Evolutionary conservation across 2,888 invertebrate genomes (phyloP).

Genomic region (Ypsolopha sequella): DNA sequence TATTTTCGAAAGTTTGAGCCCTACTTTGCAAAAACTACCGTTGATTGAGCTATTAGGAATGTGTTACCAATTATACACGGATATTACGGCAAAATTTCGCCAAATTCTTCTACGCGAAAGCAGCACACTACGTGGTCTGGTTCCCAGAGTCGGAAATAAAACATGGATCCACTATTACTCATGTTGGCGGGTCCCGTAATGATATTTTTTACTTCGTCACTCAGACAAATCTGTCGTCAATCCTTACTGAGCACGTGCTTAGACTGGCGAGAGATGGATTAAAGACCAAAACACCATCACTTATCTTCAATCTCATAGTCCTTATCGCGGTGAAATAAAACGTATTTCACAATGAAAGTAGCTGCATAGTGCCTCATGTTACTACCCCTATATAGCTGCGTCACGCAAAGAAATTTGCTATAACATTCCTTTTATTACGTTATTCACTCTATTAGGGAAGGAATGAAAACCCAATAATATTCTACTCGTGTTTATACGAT

Average conservation of each 20-base stretch:
- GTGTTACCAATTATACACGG: too few species aligned
- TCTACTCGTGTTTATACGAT: not conserved
- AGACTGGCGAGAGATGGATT: constrained; percentile 35
- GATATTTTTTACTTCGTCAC: not conserved
- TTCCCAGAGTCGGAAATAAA: not conserved
- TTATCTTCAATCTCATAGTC: not conserved
- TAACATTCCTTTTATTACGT: constrained; percentile 46
- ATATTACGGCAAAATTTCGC: too few species aligned
- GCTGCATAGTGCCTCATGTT: not conserved
- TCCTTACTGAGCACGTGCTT: constrained; percentile 32
- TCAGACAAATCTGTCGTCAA: constrained; percentile 36
- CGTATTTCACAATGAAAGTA: not conserved
- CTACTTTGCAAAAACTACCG: too few species aligned
- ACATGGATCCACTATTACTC: not conserved
- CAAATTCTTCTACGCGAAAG: too few species aligned
- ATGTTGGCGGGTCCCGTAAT: not conserved
- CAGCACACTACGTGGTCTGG: too few species aligned
- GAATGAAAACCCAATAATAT: not conserved
- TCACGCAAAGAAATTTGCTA: constrained; percentile 22
- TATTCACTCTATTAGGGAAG: constrained; percentile 36
- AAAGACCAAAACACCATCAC: constrained; percentile 9
- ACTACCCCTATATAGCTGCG: not conserved
- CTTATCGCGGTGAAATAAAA: not conserved
- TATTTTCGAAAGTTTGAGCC: too few species aligned
- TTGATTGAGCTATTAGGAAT: too few species aligned